phyloP scores from a whole-genome alignment of 1,140 invertebrate genomes.

The Amphibalanus amphitrite region DNA sequence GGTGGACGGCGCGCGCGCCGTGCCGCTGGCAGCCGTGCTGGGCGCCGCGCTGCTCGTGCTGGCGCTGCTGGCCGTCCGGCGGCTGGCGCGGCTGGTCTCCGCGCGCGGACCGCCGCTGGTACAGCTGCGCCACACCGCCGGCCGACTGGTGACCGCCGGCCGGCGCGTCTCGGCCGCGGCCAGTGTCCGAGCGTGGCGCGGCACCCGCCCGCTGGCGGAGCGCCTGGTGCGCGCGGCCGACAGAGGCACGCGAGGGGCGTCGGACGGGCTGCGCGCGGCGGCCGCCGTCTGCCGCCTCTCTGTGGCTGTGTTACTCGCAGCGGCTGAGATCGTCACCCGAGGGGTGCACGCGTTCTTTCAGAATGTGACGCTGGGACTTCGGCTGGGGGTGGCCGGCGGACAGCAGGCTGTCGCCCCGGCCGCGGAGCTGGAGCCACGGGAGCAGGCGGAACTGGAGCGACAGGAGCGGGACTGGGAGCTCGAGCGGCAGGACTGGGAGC shows the following conservation, averaged over 20 bases:
- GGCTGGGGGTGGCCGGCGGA: neutral
- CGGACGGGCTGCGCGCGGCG: neutral
- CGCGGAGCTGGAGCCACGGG: neutral
- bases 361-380: neutral
- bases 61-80: neutral
- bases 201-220: no score
- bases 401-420: no score
- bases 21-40: neutral
- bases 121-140: neutral
- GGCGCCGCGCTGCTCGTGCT: neutral
- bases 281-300: neutral
- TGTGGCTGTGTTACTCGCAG: neutral
- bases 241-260: neutral
- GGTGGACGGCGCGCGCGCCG: neutral
- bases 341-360: neutral
- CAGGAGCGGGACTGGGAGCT: no score
- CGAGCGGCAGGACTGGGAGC: no score
- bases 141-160: neutral
- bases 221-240: neutral
- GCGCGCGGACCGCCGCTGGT: neutral
- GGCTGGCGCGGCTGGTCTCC: neutral
- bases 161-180: neutral
- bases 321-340: neutral
- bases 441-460: neutral
- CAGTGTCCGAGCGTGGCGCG: no score